Conservation (phyloP, 2,113 vertebrate species). For the Delphinapterus leucas region DNA sequence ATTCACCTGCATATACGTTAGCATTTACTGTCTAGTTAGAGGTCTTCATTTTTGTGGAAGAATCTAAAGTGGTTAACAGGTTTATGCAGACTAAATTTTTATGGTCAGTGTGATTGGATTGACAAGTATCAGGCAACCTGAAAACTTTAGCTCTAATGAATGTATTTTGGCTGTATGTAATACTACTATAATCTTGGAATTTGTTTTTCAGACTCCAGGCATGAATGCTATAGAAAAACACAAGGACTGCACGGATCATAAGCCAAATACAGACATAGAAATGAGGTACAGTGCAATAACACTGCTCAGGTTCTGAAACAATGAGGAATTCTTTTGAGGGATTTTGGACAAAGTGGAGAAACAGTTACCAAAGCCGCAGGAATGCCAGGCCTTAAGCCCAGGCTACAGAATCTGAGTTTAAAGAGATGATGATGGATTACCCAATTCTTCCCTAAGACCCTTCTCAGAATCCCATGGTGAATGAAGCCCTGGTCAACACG, state of each 20-base stretch:
- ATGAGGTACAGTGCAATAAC: constrained; percentile 11
- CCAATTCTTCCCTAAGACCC: constrained; percentile 68
- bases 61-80: constrained; percentile 25
- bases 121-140: neutral
- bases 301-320: constrained; percentile 40
- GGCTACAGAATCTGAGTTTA: constrained; percentile 67
- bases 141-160: constrained; percentile 1
- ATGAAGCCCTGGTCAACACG: constrained; percentile 31
- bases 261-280: constrained; percentile 25
- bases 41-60: neutral
- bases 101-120: neutral
- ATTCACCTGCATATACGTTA: neutral
- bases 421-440: constrained; percentile 76
- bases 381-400: constrained; percentile 63
- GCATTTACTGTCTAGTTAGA: neutral
- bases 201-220: neutral
- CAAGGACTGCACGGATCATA: neutral
- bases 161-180: neutral
- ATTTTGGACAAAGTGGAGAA: constrained; percentile 67
- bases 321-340: constrained; percentile 71
- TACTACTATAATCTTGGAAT: neutral
- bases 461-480: constrained; percentile 47
- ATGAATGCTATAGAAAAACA: neutral
- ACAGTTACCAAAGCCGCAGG: constrained; percentile 73
- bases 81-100: constrained; percentile 7